Percentiles rank a stretch among this genome's conserved stretches.
Conservation (phyloP, 2,888 invertebrate genomes). For the Eucera pruinosa region DNA sequence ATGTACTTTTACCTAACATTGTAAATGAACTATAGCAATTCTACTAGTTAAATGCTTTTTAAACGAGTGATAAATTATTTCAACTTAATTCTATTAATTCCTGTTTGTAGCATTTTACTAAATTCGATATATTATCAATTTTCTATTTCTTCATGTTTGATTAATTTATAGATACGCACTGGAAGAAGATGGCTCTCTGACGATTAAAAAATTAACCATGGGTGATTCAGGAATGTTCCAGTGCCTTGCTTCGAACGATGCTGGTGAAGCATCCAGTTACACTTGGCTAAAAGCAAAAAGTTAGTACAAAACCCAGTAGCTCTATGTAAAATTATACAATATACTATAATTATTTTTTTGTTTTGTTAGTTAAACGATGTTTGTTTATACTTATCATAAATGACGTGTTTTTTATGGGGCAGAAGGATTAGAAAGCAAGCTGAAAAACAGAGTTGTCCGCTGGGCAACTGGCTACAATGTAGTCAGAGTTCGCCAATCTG, state of each 20-base stretch:
- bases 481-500: conserved; percentile 83
- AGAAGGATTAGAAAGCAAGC: conserved; percentile 78
- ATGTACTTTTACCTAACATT: too few species aligned
- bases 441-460: conserved; percentile 81
- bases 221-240: conserved; percentile 97
- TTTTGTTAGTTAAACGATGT: conserved; percentile 57
- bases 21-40: too few species aligned
- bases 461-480: conserved; percentile 84
- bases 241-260: conserved; percentile 95
- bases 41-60: neutral
- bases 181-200: conserved; percentile 92
- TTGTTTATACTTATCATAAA: conserved; percentile 53
- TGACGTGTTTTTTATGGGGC: conserved; percentile 74
- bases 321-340: neutral
- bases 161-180: conserved; percentile 88
- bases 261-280: conserved; percentile 94
- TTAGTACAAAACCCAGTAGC: conserved; percentile 86
- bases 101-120: neutral
- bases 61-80: neutral
- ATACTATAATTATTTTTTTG: conserved; percentile 6
- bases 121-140: neutral
- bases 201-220: conserved; percentile 91
- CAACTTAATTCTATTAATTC: neutral
- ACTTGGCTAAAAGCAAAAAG: conserved; percentile 98
- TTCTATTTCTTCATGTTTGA: neutral